Evolutionary conservation across 2,888 invertebrate genomes (phyloP), one percentile per base, ranked within the genome.

Genomic region (Machimus rusticus): DNA sequence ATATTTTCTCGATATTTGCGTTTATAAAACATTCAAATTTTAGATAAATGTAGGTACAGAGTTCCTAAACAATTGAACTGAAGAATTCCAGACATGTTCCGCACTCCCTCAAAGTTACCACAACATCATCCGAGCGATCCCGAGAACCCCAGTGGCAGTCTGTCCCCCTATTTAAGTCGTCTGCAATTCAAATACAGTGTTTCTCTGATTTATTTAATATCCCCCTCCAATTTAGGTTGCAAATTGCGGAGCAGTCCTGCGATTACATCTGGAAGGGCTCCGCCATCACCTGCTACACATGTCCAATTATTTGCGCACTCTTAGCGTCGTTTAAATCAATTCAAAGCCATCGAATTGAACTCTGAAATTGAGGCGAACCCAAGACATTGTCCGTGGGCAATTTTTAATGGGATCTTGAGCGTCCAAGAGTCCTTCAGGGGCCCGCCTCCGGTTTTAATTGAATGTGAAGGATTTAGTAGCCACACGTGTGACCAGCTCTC

Each of bases 401-500:
- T 43, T 39, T 78, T 43, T 39, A 78, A 39, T 78, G 43, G 39
- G n/a, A 43, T 23, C 37, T 39, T n/a, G 23, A 39, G 6, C 34
- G 23, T 9, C 78, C n/a, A 8, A 39, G 37, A 78, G 39, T 43
- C 78, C 39, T 78, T 43, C 19, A 23, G 37, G 19, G 5, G 6
- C 3, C 46, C 46, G 19, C 78, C 78, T 46, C 4, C 34, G n/a
- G 12, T 46, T 39, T 12, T 78, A 78, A 78, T 78, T 78, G 78
- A 78, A 78, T 43, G 78, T n/a, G 43, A 23, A 78, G 12, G 9
- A 23, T 43, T 78, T 78, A 46, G 43, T 46, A 78, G 23, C 43
- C 76, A 78, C 78, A 78, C 78, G 78, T 78, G 78, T 78, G 78
- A 78, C 39, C 78, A 78, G 23, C 37, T 77, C 37, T 77, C 77